These are phyloP conservation scores for Drosophila stalkeri DNA, from an alignment of 2,888 invertebrate genomes.

Conservation along the genomic window DNA sequence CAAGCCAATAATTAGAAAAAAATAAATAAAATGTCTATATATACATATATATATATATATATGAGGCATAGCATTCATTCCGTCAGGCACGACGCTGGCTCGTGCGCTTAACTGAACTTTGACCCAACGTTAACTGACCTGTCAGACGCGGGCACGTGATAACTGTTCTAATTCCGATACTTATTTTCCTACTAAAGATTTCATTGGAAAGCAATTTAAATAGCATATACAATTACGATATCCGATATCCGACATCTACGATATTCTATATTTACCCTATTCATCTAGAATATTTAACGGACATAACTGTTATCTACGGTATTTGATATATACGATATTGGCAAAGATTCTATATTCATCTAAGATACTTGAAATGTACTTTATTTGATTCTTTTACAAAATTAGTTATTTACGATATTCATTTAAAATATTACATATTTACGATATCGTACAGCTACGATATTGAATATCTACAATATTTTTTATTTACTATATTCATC, in stretches of 20 bases:
- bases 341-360: too few relatives aligned
- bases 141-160: constrained; percentile 1
- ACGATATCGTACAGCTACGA: not conserved
- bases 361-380: not conserved
- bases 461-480: too few relatives aligned
- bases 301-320: too few relatives aligned
- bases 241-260: not conserved
- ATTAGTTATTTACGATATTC: not conserved
- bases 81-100: constrained; percentile 22
- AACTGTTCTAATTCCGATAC: not conserved
- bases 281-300: not conserved
- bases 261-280: not conserved
- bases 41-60: not conserved
- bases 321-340: too few relatives aligned
- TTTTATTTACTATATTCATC: too few relatives aligned
- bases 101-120: constrained; percentile 15
- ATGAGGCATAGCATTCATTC: not conserved
- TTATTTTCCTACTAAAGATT: not conserved
- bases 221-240: not conserved
- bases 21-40: constrained; percentile 6
- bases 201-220: not conserved
- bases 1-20: constrained; percentile 22
- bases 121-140: not conserved
- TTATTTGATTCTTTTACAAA: too few relatives aligned
- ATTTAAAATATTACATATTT: too few relatives aligned